Conservation (phyloP, 2,113 vertebrate genomes). For the Thinocorus orbignyianus region DNA sequence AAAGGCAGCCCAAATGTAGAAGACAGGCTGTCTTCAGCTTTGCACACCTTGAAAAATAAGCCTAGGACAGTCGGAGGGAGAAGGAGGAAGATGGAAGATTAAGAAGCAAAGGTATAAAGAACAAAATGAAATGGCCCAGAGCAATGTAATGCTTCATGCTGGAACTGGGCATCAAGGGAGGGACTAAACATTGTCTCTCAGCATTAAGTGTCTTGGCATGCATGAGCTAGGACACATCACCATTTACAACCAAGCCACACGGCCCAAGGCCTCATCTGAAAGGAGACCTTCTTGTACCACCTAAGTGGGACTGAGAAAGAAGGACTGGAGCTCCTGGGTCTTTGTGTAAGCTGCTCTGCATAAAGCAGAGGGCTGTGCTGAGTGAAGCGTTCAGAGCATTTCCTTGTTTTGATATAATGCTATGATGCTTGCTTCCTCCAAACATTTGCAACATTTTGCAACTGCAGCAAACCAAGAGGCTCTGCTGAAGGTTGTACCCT, state of each 20-base stretch:
- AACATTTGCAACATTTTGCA: too few species aligned
- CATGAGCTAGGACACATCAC: background rate
- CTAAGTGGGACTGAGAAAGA: background rate
- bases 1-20: background rate
- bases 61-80: background rate
- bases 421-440: background rate
- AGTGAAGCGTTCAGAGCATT: background rate
- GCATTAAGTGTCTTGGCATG: background rate
- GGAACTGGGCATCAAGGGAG: background rate
- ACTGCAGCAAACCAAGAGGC: background rate
- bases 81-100: background rate
- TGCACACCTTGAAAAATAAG: background rate
- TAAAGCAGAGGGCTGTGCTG: background rate
- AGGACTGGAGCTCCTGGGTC: background rate
- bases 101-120: background rate
- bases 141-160: background rate
- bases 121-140: background rate
- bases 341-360: background rate
- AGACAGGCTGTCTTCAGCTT: background rate
- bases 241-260: fast-evolving
- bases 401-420: background rate
- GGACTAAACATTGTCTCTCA: background rate
- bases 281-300: background rate
- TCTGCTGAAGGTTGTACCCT: background rate
- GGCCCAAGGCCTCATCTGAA: background rate